Base-by-base conservation (phyloP, 2,113 vertebrate genomes). In the Paracanthobrama guichenoti region DNA sequence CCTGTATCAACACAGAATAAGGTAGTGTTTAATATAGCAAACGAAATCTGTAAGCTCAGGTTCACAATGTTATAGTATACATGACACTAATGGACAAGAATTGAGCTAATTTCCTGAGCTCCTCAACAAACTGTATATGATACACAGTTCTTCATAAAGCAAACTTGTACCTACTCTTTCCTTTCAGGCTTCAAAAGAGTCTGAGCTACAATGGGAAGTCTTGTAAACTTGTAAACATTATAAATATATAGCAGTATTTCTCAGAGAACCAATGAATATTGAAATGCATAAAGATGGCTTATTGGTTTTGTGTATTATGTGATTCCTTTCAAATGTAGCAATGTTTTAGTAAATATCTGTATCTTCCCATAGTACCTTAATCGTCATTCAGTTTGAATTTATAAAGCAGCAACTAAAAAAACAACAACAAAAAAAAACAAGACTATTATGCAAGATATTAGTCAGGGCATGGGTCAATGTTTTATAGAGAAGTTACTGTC, bases 21-120 rank as follows among this genome's bases (percentile, higher is more conserved):
- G 69, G 77, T 84, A 84, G 86, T 84, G 71, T 66, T 72, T 53
- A 39, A 59, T 77, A 75, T 67, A 85, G 74, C 35, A 53, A 24
- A 57, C 75, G 10, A 31, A 59, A 73, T 74, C 76, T 83, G 53
- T 20, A 81, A 79, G 71, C 74, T 71, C 71, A 76, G 50, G 69
- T 39, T 59, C 83, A 87, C 69, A 80, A 55, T 87, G 82, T 53
- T 69, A 75, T 69, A 62, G 35, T 6, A 44, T 48, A 71, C 73
- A 84, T 57, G 77, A 79, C n/a, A 60, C 55, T 20, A 75, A 64
- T 0, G 11, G 20, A 81, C 78, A n/a, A 55, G 18, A 55, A 55
- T 55, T 55, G 53, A 62, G 64, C 55, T 67, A 22, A 84, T 84
- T 84, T 81, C 82, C 80, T 81, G 82, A 84, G 86, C 71, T 80